Evolutionary conservation across 2,888 invertebrate species (phyloP), one percentile per base, ranked within the genome.

Genomic region (Sympetrum striolatum): DNA sequence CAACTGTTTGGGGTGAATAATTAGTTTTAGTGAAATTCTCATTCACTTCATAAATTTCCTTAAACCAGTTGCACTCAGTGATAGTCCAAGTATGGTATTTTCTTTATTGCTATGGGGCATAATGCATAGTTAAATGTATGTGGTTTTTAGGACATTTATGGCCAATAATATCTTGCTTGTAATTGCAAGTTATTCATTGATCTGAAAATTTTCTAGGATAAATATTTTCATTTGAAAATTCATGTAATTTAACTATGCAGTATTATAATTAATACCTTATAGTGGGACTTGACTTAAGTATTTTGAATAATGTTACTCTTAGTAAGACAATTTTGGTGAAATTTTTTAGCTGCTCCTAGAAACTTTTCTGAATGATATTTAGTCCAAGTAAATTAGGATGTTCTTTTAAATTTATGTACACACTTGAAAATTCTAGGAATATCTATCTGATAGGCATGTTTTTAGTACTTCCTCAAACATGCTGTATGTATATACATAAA

Each of bases 101-200:
- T 86, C 58, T 86, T 37, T 37, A 53, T 82, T 86, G 86, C 86
- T 86, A 86, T 22, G 18, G 31, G 86, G 86, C 58, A 37, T 86
- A 86, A 86, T 86, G 60, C 86, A 86, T 64, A 86, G 82, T 82
- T 82, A 82, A 82, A 82, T 82, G 31, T 60, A 64, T 37, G n/a
- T 37, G 58, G 58, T 35, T n/a, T 22, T 8, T 31, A 37, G 73
- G 14, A 73, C 31, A 73, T 73, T 14, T 73, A 73, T 73, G 73
- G 73, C 73, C 73, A 73, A 73, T 73, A 73, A 73, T 73, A 73
- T 73, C 73, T 73, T 73, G 31, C 73, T 73, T 73, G 73, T 73
- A 73, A 73, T 73, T 73, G 73, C 73, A 73, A 73, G 73, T 73
- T n/a, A 14, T 31, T 73, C 31, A 73, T 14, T 73, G 73, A 31